Evolutionary conservation across 2,113 vertebrate species (phyloP).

Genomic region (Pantherophis guttatus): DNA sequence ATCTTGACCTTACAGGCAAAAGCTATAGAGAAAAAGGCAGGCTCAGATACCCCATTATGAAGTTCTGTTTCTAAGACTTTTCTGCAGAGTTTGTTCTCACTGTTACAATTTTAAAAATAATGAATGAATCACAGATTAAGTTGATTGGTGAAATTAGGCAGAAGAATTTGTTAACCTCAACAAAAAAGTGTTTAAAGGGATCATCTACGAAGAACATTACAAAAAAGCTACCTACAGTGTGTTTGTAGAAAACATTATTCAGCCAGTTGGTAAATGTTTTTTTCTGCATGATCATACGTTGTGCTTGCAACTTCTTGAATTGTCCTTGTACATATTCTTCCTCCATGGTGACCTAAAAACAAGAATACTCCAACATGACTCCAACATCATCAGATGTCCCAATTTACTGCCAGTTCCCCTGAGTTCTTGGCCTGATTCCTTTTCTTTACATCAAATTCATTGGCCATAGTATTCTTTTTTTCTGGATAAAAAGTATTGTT

Average conservation of each 20-base stretch:
- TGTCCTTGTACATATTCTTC: conserved; percentile 78
- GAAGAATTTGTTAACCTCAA: neutral
- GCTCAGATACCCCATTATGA: neutral
- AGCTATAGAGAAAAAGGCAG: neutral
- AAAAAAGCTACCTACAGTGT: conserved; percentile 65
- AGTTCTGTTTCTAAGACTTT: neutral
- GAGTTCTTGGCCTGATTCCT: neutral
- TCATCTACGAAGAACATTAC: neutral
- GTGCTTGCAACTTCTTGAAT: conserved; percentile 83
- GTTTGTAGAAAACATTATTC: conserved; percentile 81
- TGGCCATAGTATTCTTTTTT: neutral
- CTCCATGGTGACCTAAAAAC: conserved; percentile 64
- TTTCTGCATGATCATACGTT: conserved; percentile 84
- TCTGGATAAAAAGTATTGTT: neutral
- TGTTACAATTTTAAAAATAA: neutral
- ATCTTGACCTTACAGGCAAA: neutral
- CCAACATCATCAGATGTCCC: neutral
- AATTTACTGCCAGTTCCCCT: neutral
- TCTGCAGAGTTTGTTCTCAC: neutral
- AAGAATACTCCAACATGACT: neutral
- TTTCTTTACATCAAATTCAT: neutral
- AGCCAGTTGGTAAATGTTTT: conserved; percentile 95
- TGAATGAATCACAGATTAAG: neutral
- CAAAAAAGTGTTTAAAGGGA: neutral
- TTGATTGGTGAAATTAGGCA: accelerated